Conservation (phyloP, 2,888 invertebrate species). For the Mycalesis mineus region DNA sequence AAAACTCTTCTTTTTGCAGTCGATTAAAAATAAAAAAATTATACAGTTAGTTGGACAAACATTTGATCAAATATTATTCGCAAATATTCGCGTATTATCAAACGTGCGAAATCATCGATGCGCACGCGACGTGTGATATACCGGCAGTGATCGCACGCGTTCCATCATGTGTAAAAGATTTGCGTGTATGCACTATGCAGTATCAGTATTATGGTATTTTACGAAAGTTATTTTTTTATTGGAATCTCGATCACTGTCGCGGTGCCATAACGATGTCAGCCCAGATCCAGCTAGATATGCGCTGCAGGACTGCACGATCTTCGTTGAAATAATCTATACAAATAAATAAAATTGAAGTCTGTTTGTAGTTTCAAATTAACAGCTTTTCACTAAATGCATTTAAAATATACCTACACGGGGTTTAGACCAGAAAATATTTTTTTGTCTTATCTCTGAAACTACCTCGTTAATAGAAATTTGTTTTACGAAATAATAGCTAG, state of each 20-base stretch:
- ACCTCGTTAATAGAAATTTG: no score
- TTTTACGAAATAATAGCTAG: no score
- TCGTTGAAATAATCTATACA: no score
- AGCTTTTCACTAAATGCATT: no score
- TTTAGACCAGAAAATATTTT: no score
- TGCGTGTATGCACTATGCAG: conserved; percentile 43
- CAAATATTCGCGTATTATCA: conserved; percentile 26
- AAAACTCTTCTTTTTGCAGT: no score
- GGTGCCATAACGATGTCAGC: conserved; percentile 37
- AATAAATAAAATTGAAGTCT: no score
- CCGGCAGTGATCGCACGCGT: conserved; percentile 16
- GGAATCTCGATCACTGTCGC: conserved; percentile 32
- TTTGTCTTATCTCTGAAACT: no score
- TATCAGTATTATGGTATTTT: conserved; percentile 52
- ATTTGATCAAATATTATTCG: conserved; percentile 14
- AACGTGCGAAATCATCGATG: conserved; percentile 37
- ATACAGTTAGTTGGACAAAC: background rate
- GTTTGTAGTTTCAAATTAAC: no score
- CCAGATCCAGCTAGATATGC: conserved; percentile 15
- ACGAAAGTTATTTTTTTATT: conserved; percentile 48
- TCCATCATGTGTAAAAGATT: conserved; percentile 21
- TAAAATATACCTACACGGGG: no score
- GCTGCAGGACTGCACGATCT: no score
- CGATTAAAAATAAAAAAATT: background rate
- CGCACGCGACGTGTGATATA: conserved; percentile 39